A percentile compares a stretch with the other conserved stretches of the same genome.
Evolutionary conservation across 2,888 invertebrate species (phyloP).

Genomic region (Muscina levida): DNA sequence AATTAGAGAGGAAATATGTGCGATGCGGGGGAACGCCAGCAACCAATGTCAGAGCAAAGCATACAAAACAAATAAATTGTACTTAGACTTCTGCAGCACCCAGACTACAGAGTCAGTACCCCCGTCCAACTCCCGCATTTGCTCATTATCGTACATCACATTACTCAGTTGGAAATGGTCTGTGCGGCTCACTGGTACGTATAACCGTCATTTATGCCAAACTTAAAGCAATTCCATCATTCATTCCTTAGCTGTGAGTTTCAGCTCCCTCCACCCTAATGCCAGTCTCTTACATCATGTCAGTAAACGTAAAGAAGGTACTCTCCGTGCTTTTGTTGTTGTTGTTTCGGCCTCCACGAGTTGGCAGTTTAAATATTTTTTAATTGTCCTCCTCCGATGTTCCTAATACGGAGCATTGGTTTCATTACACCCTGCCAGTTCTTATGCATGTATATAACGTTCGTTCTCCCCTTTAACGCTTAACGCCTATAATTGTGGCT

Average conservation of each 20-base stretch:
- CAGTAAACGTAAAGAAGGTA: constrained; percentile 5
- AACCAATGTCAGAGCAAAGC: constrained; percentile 41
- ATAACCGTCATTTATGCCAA: constrained; percentile 65
- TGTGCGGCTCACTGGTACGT: constrained; percentile 23
- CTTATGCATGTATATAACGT: constrained; percentile 30
- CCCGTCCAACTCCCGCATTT: constrained; percentile 26
- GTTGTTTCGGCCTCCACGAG: constrained; percentile 59
- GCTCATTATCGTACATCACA: constrained; percentile 41
- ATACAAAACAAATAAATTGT: constrained; percentile 63
- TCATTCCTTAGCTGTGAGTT: constrained; percentile 32
- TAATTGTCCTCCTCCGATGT: constrained; percentile 72
- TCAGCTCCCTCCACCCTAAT: constrained; percentile 17
- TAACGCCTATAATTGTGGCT: neutral
- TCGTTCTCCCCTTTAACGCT: constrained; percentile 47
- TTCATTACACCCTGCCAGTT: constrained; percentile 59
- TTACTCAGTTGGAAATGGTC: constrained; percentile 51
- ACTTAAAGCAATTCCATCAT: constrained; percentile 65
- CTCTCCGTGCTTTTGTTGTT: neutral
- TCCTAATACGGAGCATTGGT: constrained; percentile 51
- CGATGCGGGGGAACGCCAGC: neutral
- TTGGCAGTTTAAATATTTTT: constrained; percentile 77
- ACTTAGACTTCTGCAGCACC: constrained; percentile 44
- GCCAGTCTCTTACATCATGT: neutral
- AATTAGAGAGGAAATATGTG: constrained; percentile 26
- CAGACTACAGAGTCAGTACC: no score